phyloP scores from a whole-genome alignment of 2,797 vertebrate species.

The Sebastes nivosus region DNA sequence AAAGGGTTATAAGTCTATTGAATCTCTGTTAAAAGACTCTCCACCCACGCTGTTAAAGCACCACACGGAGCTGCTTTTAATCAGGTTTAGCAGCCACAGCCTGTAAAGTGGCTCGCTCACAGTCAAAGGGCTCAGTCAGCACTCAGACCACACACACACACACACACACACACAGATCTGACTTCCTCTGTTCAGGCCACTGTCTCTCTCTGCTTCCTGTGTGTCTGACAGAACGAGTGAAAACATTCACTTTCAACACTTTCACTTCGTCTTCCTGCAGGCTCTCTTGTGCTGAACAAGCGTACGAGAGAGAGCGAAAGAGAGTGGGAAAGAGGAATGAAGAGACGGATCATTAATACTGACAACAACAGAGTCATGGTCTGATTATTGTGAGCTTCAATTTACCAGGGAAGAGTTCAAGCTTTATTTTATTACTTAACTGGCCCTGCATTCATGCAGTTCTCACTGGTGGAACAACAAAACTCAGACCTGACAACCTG shows the following conservation, averaged over 20 bases:
- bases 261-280: conserved; percentile 81
- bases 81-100: conserved; percentile 48
- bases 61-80: conserved; percentile 43
- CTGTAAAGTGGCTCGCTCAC: conserved; percentile 45
- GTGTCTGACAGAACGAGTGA: conserved; percentile 63
- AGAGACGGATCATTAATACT: not conserved
- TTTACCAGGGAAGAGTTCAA: not conserved
- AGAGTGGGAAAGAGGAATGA: conserved; percentile 23
- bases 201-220: conserved; percentile 72
- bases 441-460: not conserved
- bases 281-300: conserved; percentile 22
- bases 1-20: not conserved
- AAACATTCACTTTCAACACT: conserved; percentile 84
- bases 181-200: conserved; percentile 76
- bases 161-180: conserved; percentile 50
- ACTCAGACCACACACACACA: conserved; percentile 67
- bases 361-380: not conserved
- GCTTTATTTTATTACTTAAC: not conserved
- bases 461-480: not conserved
- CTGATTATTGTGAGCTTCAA: not conserved
- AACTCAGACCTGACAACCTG: not conserved
- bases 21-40: not conserved
- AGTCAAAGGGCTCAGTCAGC: conserved; percentile 69
- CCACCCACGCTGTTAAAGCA: not conserved
- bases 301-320: not conserved